A percentile compares a stretch with the other conserved stretches of the same genome.
Conservation (phyloP, 2,888 invertebrate genomes). For the Dexiosoma caninum region DNA sequence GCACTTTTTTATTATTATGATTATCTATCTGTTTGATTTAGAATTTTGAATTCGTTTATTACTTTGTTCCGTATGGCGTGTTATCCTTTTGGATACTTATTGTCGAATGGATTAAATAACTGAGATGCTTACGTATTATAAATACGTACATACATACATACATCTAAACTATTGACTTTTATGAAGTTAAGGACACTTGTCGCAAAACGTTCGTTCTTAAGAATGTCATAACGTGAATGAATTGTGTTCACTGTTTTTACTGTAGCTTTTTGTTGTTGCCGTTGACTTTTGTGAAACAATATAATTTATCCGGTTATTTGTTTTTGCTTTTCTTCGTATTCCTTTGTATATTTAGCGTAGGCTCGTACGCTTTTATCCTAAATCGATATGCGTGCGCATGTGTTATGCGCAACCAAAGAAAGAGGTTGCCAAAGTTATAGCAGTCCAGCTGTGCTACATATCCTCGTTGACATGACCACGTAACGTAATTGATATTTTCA, state of each 20-base stretch:
- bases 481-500: background rate
- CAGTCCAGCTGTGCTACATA: background rate
- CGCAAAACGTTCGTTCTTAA: constrained; percentile 6
- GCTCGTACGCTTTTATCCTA: constrained; percentile 54
- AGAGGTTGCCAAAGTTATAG: constrained; percentile 31
- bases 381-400: constrained; percentile 66
- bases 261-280: constrained; percentile 31
- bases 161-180: constrained; percentile 47
- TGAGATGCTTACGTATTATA: constrained; percentile 60
- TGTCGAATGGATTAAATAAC: constrained; percentile 56
- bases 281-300: background rate
- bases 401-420: constrained; percentile 5
- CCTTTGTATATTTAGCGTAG: constrained; percentile 15
- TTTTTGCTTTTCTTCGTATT: constrained; percentile 46
- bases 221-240: constrained; percentile 58
- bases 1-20: background rate
- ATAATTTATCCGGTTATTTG: constrained; percentile 58
- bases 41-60: constrained; percentile 15
- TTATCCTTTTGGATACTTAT: constrained; percentile 62
- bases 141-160: constrained; percentile 3
- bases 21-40: constrained; percentile 15
- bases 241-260: constrained; percentile 14
- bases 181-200: constrained; percentile 50
- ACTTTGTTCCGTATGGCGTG: constrained; percentile 42
- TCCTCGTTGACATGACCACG: background rate